A percentile compares a stretch with the other conserved stretches of the same genome.
Conservation (phyloP, 2,797 vertebrate species). For the Tadarida brasiliensis region DNA sequence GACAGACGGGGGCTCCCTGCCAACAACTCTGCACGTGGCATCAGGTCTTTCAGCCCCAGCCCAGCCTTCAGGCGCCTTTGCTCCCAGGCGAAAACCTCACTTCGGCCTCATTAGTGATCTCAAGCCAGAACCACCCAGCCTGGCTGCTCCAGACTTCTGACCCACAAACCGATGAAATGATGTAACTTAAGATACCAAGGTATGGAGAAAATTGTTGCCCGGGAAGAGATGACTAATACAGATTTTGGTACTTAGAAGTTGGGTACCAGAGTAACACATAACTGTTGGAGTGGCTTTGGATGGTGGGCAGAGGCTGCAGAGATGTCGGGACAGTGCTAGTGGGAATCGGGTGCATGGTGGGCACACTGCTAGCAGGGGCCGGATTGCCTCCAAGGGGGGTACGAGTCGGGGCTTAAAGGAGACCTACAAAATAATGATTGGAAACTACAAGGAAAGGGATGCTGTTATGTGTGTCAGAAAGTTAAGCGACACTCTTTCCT, state of each 20-base stretch:
- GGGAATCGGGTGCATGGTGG: neutral
- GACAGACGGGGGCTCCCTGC: conserved; percentile 27
- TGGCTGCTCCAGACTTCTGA: neutral
- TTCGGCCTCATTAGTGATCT: conserved; percentile 27
- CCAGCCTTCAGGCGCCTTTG: conserved; percentile 5
- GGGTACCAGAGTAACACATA: neutral
- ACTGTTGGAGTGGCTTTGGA: neutral
- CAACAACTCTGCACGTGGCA: conserved; percentile 27
- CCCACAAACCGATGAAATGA: neutral
- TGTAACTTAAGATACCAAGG: neutral
- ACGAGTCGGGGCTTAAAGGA: neutral
- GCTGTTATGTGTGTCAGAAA: neutral
- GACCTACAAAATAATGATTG: neutral
- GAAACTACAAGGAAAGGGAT: neutral
- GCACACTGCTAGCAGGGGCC: neutral
- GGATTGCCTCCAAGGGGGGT: neutral
- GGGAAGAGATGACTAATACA: neutral
- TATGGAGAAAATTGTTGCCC: neutral
- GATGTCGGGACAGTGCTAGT: neutral
- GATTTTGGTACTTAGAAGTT: conserved; percentile 6
- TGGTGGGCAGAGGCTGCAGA: neutral
- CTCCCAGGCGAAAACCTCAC: conserved; percentile 20
- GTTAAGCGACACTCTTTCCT: neutral
- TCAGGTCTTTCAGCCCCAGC: neutral
- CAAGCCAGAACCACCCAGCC: neutral